Evolutionary conservation across 2,888 invertebrate species (phyloP).

Genomic region (Litoditis marina): DNA sequence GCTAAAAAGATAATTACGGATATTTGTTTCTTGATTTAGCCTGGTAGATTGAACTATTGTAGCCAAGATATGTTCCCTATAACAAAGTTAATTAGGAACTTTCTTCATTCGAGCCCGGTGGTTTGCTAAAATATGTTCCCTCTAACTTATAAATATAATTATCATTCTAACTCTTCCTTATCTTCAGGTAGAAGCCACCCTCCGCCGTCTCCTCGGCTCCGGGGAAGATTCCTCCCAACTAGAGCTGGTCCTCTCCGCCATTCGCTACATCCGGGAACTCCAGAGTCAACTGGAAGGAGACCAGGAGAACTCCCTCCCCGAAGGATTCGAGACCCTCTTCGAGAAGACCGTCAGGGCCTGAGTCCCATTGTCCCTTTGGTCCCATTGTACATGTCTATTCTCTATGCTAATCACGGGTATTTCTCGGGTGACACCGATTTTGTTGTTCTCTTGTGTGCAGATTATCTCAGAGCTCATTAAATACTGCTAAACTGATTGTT

Average conservation of each 20-base stretch:
- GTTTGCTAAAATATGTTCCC: too few relatives aligned
- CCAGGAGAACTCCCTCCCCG: slow-evolving; percentile 27
- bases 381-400: too few relatives aligned
- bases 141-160: neutral
- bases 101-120: too few relatives aligned
- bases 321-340: slow-evolving; percentile 41
- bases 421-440: slow-evolving; percentile 2
- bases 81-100: too few relatives aligned
- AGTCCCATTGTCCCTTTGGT: too few relatives aligned
- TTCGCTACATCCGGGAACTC: slow-evolving; percentile 40
- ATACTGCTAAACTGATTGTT: neutral
- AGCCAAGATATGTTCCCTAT: too few relatives aligned
- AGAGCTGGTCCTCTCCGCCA: slow-evolving; percentile 36
- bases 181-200: slow-evolving; percentile 34
- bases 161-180: neutral
- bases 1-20: too few relatives aligned
- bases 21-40: too few relatives aligned
- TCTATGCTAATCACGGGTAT: slow-evolving; percentile 5
- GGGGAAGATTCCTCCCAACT: slow-evolving; percentile 30
- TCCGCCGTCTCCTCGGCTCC: slow-evolving; percentile 33
- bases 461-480: too few relatives aligned
- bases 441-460: slow-evolving; percentile 4
- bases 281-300: slow-evolving; percentile 26
- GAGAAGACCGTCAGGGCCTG: slow-evolving; percentile 33
- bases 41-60: too few relatives aligned